Evolutionary conservation across 2,888 invertebrate genomes (phyloP).

Genomic region (Lasioglossum zephyrum): DNA sequence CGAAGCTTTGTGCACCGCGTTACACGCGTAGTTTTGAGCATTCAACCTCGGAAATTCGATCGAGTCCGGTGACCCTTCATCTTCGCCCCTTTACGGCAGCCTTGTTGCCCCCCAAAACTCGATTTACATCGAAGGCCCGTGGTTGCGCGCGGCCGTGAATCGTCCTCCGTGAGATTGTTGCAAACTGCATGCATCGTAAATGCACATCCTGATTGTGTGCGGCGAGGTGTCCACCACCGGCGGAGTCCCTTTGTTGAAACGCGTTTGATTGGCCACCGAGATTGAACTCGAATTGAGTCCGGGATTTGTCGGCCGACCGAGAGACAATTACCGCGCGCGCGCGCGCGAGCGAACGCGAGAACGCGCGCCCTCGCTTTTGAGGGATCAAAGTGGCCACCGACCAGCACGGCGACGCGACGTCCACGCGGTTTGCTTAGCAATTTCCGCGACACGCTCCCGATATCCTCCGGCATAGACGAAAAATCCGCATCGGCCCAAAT

Average conservation of each 20-base stretch:
- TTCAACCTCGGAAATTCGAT: slow-evolving; percentile 68
- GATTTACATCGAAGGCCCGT: slow-evolving; percentile 45
- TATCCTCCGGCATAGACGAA: neutral
- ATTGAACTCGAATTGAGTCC: slow-evolving; percentile 60
- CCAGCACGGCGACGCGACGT: neutral
- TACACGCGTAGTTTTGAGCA: slow-evolving; percentile 63
- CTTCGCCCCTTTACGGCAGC: slow-evolving; percentile 39
- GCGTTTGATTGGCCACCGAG: slow-evolving; percentile 56
- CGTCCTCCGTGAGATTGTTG: slow-evolving; percentile 42
- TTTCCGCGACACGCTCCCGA: slow-evolving; percentile 4
- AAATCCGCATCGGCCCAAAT: neutral
- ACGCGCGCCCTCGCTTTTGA: slow-evolving; percentile 1
- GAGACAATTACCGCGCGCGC: slow-evolving; percentile 35
- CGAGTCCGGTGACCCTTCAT: slow-evolving; percentile 52
- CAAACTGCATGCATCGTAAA: slow-evolving; percentile 64
- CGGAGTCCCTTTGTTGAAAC: slow-evolving; percentile 55
- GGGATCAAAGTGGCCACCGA: slow-evolving; percentile 14
- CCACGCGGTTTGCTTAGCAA: slow-evolving; percentile 16
- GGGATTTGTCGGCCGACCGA: slow-evolving; percentile 9
- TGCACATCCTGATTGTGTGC: slow-evolving; percentile 53
- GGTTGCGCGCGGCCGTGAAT: slow-evolving; percentile 22
- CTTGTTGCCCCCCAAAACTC: slow-evolving; percentile 39
- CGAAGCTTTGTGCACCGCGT: slow-evolving; percentile 67
- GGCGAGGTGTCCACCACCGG: slow-evolving; percentile 9
- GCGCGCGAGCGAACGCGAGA: neutral